Evolutionary conservation across 2,113 vertebrate species (phyloP), one percentile per base, ranked within the genome.

Genomic region (Melanotaenia duboulayi): DNA sequence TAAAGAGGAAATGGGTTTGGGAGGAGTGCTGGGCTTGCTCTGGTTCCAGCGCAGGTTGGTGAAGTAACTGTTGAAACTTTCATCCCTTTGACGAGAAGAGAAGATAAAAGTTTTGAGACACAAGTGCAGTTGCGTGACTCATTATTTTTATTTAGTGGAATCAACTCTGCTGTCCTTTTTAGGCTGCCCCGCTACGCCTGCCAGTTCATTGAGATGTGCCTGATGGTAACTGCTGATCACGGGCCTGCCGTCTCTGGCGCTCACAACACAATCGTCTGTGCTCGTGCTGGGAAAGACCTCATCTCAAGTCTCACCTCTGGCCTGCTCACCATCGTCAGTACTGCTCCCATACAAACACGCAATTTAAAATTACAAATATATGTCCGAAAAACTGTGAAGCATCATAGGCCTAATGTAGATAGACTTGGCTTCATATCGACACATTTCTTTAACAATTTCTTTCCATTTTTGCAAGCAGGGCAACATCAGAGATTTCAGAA

Each of bases 141-240:
- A 3, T 25, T n/a, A 4, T 25, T n/a, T 24, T 11, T 57, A 22
- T 40, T 14, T 22, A 25, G n/a, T 39, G 7, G 5, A 37, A 11
- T 67, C 35, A 50, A 0, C 5, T 25, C 0, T 42, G 22, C 17
- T 56, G 3, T 69, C 20, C 42, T 39, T 42, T 11, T 55, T 69
- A 99, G 97, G 92, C 91, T 99, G 24, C 98, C 98, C 0, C 96
- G 93, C 67, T 99, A 98, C 0, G 96, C 97, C 71, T 98, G 97
- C 89, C 96, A 99, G 88, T 99, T 99, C 90, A 97, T 99, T 1
- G 98, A 99, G 92, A 99, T 99, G 98, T 99, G 98, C 71, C 88
- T 99, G 88, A 99, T 99, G 98, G 98, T 99, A 71, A 99, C 98
- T 0, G 98, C 98, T 12, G 97, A 99, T 76, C 98, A 99, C 0